A percentile compares a stretch with the other conserved stretches of the same genome.
Evolutionary conservation across 2,888 invertebrate species (phyloP).

Genomic region (Amiota communis): DNA sequence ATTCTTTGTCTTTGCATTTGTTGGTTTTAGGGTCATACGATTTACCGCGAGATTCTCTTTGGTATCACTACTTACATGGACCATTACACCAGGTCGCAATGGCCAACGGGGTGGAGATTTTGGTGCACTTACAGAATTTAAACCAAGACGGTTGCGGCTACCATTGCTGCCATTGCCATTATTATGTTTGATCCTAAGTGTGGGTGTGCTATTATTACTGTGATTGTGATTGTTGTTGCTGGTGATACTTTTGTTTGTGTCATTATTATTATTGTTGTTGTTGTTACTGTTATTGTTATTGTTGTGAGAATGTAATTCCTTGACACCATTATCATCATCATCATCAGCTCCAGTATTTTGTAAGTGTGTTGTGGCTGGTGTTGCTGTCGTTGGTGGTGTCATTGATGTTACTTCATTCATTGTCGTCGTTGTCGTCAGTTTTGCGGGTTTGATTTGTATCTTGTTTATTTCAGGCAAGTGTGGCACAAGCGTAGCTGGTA

Average conservation of each 20-base stretch:
- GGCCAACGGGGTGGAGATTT: slow-evolving; percentile 82
- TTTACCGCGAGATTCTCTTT: slow-evolving; percentile 81
- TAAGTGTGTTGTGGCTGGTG: neutral
- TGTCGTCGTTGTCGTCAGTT: slow-evolving; percentile 26
- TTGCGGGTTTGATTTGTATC: slow-evolving; percentile 25
- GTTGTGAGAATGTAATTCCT: slow-evolving; percentile 30
- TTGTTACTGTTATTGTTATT: slow-evolving; percentile 31
- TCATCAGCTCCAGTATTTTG: neutral
- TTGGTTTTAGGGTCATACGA: slow-evolving; percentile 65
- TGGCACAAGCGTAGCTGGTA: slow-evolving; percentile 55
- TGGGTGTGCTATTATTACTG: slow-evolving; percentile 48
- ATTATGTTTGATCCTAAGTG: slow-evolving; percentile 41
- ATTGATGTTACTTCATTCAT: slow-evolving; percentile 29
- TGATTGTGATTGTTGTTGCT: slow-evolving; percentile 46
- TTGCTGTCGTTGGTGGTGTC: slow-evolving; percentile 31
- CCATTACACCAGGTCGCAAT: slow-evolving; percentile 88
- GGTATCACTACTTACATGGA: slow-evolving; percentile 84
- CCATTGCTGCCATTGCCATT: slow-evolving; percentile 41
- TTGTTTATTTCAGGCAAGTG: slow-evolving; percentile 38
- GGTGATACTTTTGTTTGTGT: slow-evolving; percentile 33
- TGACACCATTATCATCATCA: too few species aligned
- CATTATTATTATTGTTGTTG: slow-evolving; percentile 42
- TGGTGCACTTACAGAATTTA: slow-evolving; percentile 55
- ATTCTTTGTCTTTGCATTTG: slow-evolving; percentile 14
- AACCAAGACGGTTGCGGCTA: slow-evolving; percentile 30